These are phyloP conservation scores for Cyprinella venusta DNA, from an alignment of 2,797 vertebrate genomes.

Conservation along the genomic window DNA sequence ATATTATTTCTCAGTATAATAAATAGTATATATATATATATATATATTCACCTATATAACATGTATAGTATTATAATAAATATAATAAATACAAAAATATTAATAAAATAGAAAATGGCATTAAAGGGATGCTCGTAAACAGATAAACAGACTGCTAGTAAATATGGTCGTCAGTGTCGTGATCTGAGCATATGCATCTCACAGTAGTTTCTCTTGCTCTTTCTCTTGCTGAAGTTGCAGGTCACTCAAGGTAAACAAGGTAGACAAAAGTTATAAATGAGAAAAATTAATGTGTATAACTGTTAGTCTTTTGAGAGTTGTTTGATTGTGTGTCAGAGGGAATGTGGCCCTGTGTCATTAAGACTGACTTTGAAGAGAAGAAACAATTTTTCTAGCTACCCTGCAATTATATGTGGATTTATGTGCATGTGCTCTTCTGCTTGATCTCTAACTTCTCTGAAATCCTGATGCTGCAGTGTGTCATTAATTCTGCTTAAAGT, in stretches of 20 bases:
- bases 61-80: not conserved
- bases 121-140: not conserved
- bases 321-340: slow-evolving; percentile 51
- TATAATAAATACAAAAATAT: not conserved
- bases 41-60: not conserved
- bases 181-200: not conserved
- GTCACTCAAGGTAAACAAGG: not conserved
- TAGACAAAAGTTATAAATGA: not conserved
- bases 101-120: not conserved
- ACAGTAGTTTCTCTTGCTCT: not conserved
- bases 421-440: not conserved
- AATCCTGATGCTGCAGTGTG: not conserved
- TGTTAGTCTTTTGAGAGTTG: slow-evolving; percentile 34
- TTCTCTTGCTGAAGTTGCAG: not conserved
- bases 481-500: not conserved
- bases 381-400: slow-evolving; percentile 54
- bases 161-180: not conserved
- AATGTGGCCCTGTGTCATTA: slow-evolving; percentile 67
- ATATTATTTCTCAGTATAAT: not conserved
- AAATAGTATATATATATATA: not conserved
- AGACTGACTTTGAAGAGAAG: slow-evolving; percentile 45
- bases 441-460: slow-evolving; percentile 16
- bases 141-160: not conserved
- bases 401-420: slow-evolving; percentile 40
- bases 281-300: slow-evolving; percentile 25